phyloP scores from a whole-genome alignment of 2,797 vertebrate genomes.

The Falco biarmicus region DNA sequence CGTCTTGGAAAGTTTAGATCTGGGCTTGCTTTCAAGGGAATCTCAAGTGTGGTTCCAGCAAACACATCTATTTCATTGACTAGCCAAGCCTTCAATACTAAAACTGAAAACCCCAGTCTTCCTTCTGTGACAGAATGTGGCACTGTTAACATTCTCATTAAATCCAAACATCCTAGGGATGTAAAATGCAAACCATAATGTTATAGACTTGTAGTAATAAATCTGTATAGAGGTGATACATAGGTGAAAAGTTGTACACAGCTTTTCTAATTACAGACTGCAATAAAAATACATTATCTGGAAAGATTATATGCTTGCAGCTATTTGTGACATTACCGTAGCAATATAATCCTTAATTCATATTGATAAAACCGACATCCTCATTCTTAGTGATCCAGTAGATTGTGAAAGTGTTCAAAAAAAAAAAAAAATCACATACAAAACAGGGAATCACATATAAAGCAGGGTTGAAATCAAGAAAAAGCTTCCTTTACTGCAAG shows the following conservation, averaged over 20 bases:
- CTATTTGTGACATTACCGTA: not conserved
- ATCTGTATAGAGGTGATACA: not conserved
- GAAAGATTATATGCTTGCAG: not conserved
- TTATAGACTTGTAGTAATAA: not conserved
- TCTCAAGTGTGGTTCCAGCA: not conserved
- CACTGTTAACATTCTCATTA: not conserved
- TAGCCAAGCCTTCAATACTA: not conserved
- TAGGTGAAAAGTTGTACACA: not conserved
- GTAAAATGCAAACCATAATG: not conserved
- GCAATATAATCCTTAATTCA: not conserved
- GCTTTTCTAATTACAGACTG: not conserved
- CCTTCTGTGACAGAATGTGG: not conserved
- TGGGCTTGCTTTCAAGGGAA: slow-evolving; percentile 32
- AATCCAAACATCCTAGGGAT: not conserved
- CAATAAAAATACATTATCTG: not conserved
- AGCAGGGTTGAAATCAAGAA: not conserved
- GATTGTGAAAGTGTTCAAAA: not conserved
- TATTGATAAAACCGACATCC: not conserved
- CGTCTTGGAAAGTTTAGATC: not conserved
- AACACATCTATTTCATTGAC: not conserved
- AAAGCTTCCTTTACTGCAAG: not conserved
- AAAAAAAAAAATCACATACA: not conserved
- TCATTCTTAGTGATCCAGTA: not conserved
- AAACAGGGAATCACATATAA: not conserved
- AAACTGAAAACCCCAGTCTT: not conserved